Conservation (phyloP, 1,140 invertebrate species). For the Drosophila orosa region DNA sequence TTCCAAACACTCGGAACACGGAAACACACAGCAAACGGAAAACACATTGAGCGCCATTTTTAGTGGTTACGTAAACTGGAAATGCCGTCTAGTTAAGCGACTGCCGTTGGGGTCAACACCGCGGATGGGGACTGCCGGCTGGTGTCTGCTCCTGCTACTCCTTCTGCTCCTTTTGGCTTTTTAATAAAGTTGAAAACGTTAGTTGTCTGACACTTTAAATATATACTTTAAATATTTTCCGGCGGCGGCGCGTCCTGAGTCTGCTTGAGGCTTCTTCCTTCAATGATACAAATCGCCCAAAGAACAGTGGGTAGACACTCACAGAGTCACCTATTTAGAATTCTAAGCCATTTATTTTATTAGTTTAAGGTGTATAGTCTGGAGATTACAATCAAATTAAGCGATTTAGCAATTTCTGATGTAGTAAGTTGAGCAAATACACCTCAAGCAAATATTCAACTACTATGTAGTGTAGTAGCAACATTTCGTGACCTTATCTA, state of each 20-base stretch:
- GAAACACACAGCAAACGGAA: conserved; percentile 32
- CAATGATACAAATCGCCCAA: conserved; percentile 45
- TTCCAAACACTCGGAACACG: conserved; percentile 10
- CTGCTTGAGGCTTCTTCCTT: conserved; percentile 1
- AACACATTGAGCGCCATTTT: conserved; percentile 59
- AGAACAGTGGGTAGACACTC: conserved; percentile 25
- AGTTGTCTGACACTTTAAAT: conserved; percentile 64
- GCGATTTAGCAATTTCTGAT: background rate
- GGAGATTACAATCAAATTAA: conserved; percentile 17
- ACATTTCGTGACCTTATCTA: background rate
- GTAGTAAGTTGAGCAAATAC: background rate
- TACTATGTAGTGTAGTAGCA: background rate
- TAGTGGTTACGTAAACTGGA: conserved; percentile 78
- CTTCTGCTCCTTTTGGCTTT: conserved; percentile 10
- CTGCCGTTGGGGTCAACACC: conserved; percentile 23
- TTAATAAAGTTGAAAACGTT: conserved; percentile 68
- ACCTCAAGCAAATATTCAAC: background rate
- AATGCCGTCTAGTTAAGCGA: conserved; percentile 43
- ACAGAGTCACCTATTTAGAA: conserved; percentile 7
- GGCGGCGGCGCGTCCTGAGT: conserved; percentile 10
- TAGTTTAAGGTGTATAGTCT: conserved; percentile 5
- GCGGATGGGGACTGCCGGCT: background rate
- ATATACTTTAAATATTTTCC: conserved; percentile 47
- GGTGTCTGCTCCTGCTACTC: background rate
- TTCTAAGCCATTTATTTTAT: conserved; percentile 15